Base-by-base conservation (phyloP, 2,797 vertebrate species). In the Sebastes ruberrimus region DNA sequence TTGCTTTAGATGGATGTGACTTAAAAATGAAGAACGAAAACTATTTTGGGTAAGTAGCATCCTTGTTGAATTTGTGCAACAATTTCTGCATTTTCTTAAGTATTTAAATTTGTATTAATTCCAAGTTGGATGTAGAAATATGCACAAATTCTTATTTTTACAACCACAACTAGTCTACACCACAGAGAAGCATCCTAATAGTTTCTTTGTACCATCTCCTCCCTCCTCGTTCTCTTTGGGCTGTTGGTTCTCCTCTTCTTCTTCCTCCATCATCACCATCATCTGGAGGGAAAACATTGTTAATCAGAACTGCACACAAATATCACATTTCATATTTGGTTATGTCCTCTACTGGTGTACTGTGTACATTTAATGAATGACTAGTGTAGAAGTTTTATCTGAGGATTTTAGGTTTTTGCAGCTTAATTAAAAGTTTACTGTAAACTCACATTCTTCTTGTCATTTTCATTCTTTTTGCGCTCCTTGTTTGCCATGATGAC, bases 401-500 rank as follows among this genome's bases (percentile, higher is more conserved):
- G 10, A 35, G 7, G 20, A 71, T 33, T 33, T 32, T 35, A 23
- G 33, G 7, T 1, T 25, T 55, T 23, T 25, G n/a, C 7, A 8
- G 6, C 35, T 69, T 70, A 22, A 49, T 65, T 70, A 33, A 42
- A 73, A 18, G 4, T 20, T 11, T 22, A 22, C 11, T 23, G 13
- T 22, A 64, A 2, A 85, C 97, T 95, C 93, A 98, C 98, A 14
- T 97, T 98, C 87, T 99, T 99, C 91, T 99, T 99, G 94, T 99
- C 98, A 4, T 97, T 97, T 76, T 98, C 97, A 49, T 96, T 97
- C 87, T 99, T 99, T 91, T 99, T 99, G 85, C 98, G 96, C 88
- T 99, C 98, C 86, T 99, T 99, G 91, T 99, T 99, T 60, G 98
- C 98, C 98, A 99, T 99, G 78, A 98, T 96, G 75, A 99, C 98